Conservation (phyloP, 2,888 invertebrate genomes). For the Dichetophora obliterata region DNA sequence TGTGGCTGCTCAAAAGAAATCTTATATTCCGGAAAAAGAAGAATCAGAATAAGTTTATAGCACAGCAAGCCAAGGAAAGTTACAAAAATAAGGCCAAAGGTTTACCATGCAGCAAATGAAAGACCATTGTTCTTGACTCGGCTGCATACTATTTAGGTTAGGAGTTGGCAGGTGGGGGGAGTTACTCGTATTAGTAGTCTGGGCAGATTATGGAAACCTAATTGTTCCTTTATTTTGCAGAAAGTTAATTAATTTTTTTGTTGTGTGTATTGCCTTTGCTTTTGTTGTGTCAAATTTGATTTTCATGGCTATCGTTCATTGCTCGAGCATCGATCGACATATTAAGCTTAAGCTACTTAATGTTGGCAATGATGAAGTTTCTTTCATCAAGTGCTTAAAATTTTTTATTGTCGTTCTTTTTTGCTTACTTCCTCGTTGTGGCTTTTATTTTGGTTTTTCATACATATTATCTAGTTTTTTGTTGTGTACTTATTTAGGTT, state of each 20-base stretch:
- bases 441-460: constrained; percentile 19
- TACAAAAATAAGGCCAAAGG: not conserved
- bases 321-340: not conserved
- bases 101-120: not conserved
- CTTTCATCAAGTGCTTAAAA: constrained; percentile 28
- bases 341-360: constrained; percentile 36
- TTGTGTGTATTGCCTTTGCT: constrained; percentile 33
- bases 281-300: constrained; percentile 37
- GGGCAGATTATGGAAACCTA: constrained; percentile 23
- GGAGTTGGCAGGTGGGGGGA: not conserved
- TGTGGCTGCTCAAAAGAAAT: no score
- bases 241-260: constrained; percentile 37
- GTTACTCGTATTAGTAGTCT: not conserved
- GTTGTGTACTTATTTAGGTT: not conserved
- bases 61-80: not conserved
- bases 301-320: not conserved
- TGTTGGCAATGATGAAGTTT: constrained; percentile 48
- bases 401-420: not conserved
- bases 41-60: not conserved
- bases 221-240: constrained; percentile 36
- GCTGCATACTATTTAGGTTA: not conserved
- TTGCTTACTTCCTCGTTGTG: constrained; percentile 5
- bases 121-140: not conserved
- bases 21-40: not conserved
- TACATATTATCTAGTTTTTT: constrained; percentile 1